These are phyloP conservation scores for Nysson spinosus DNA, from an alignment of 2,888 invertebrate genomes.

Conservation along the genomic window DNA sequence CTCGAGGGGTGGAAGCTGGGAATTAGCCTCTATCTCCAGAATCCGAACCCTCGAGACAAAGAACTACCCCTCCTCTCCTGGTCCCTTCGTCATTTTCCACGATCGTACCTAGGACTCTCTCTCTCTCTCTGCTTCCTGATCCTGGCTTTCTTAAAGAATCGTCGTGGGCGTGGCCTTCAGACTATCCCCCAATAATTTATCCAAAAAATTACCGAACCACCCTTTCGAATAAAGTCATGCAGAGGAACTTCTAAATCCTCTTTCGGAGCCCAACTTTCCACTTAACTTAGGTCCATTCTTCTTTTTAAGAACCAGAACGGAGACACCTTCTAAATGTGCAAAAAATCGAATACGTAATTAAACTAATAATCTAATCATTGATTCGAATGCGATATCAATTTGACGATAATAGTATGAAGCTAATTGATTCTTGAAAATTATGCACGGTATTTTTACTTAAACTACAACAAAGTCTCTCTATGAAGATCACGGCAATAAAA, in stretches of 20 bases:
- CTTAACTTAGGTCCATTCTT: no score
- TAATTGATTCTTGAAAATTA: no score
- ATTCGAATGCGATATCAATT: no score
- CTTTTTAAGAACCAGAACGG: no score
- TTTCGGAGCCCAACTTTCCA: no score
- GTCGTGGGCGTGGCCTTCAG: constrained; percentile 51
- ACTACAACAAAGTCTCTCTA: no score
- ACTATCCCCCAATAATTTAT: constrained; percentile 34
- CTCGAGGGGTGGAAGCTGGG: constrained; percentile 71
- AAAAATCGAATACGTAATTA: no score
- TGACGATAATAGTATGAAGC: no score
- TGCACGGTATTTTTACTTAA: no score
- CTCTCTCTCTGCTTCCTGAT: constrained; percentile 45
- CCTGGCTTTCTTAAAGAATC: constrained; percentile 53
- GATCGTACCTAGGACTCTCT: constrained; percentile 26
- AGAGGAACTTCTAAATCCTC: background rate
- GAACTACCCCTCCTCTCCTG: constrained; percentile 46
- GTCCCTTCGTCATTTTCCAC: constrained; percentile 54
- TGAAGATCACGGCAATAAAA: no score
- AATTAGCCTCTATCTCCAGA: constrained; percentile 76
- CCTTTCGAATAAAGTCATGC: background rate
- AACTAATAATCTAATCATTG: no score
- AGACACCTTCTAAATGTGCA: no score
- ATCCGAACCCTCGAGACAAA: constrained; percentile 74
- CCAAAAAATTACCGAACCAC: constrained; percentile 5